Evolutionary conservation across 2,113 vertebrate species (phyloP).

Genomic region (Ranitomeya variabilis): DNA sequence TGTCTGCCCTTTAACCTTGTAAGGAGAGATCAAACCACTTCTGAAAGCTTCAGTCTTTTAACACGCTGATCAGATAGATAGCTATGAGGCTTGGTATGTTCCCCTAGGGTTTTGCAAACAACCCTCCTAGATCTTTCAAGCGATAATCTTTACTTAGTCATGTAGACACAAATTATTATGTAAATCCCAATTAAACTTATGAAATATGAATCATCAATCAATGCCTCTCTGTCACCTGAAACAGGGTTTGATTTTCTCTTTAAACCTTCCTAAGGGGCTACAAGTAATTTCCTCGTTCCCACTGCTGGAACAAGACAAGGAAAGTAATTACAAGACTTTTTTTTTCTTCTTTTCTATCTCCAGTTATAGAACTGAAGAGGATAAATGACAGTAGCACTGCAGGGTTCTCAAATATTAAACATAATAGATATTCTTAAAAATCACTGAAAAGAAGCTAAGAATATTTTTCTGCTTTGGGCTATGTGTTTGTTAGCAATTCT

Average conservation of each 20-base stretch:
- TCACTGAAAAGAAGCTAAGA: background rate
- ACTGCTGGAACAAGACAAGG: conserved; percentile 48
- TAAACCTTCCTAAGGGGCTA: conserved; percentile 51
- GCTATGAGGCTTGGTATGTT: conserved; percentile 75
- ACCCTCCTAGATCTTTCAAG: conserved; percentile 69
- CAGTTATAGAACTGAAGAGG: conserved; percentile 31
- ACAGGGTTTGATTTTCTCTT: conserved; percentile 51
- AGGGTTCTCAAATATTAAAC: conserved; percentile 47
- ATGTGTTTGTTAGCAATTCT: background rate
- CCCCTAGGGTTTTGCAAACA: conserved; percentile 72
- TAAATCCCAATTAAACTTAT: conserved; percentile 70
- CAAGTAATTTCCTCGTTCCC: conserved; percentile 51
- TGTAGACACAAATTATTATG: conserved; percentile 67
- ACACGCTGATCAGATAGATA: conserved; percentile 73
- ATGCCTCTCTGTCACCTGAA: conserved; percentile 50
- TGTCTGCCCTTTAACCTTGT: conserved; percentile 77
- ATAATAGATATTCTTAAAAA: conserved; percentile 20
- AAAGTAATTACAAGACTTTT: conserved; percentile 54
- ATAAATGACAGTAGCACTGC: conserved; percentile 34
- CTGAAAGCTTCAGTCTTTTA: conserved; percentile 74
- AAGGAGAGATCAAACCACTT: conserved; percentile 80
- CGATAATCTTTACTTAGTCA: conserved; percentile 72
- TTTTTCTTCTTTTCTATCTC: conserved; percentile 39
- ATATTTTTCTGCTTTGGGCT: conserved; percentile 1
- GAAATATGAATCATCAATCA: conserved; percentile 66